Percentiles rank a stretch among this genome's conserved stretches.
Evolutionary conservation across 92 coral and sea anemone genomes (phyloP).

Genomic region (Ricordea florida): DNA sequence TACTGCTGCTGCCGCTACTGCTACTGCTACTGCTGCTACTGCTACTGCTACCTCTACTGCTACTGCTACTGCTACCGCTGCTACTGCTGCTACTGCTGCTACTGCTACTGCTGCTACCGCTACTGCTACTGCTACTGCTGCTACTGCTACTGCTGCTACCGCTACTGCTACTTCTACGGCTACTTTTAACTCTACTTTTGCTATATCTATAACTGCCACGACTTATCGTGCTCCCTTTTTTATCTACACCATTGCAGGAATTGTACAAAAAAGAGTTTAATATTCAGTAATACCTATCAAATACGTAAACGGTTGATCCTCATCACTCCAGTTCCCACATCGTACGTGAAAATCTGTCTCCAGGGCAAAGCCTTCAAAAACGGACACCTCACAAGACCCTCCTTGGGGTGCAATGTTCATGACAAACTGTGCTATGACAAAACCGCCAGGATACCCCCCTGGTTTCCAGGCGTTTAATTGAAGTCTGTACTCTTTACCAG

Average conservation of each 20-base stretch:
- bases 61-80: too few relatives aligned
- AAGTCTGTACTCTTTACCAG: conserved; percentile 66
- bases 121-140: too few relatives aligned
- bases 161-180: too few relatives aligned
- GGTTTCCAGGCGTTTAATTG: conserved; percentile 88
- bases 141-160: too few relatives aligned
- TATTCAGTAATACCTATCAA: conserved; percentile 75
- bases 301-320: conserved; percentile 81
- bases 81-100: too few relatives aligned
- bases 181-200: too few relatives aligned
- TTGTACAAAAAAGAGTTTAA: neutral
- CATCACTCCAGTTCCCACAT: conserved; percentile 84
- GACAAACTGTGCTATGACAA: conserved; percentile 67
- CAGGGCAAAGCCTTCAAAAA: conserved; percentile 77
- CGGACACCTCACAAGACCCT: conserved; percentile 65
- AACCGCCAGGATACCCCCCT: conserved; percentile 81
- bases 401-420: conserved; percentile 81
- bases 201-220: too few relatives aligned
- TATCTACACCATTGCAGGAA: neutral
- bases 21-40: neutral
- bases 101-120: too few relatives aligned
- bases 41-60: too few relatives aligned
- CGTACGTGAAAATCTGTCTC: conserved; percentile 70
- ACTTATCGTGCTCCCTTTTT: neutral
- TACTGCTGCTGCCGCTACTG: neutral